Evolutionary conservation across 2,888 invertebrate genomes (phyloP).

Genomic region (Nysson spinosus): DNA sequence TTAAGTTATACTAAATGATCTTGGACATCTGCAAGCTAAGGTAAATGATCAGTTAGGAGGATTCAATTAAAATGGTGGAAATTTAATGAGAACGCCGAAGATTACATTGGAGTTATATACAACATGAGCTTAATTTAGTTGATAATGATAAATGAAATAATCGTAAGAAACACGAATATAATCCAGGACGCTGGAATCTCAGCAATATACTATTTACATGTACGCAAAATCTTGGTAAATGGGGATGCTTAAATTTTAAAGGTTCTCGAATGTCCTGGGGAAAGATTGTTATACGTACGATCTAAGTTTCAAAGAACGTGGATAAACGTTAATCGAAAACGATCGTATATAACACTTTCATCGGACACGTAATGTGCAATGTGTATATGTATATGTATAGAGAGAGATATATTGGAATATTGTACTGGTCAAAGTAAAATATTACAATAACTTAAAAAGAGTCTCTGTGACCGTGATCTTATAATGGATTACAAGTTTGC

Average conservation of each 20-base stretch:
- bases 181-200: conserved; percentile 53
- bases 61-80: conserved; percentile 65
- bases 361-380: no score
- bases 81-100: conserved; percentile 70
- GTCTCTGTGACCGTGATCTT: conserved; percentile 14
- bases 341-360: conserved; percentile 19
- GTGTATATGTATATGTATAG: no score
- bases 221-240: conserved; percentile 43
- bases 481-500: conserved; percentile 19
- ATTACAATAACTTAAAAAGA: conserved; percentile 32
- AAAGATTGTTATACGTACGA: no score
- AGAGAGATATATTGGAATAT: conserved; percentile 24
- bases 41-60: not conserved
- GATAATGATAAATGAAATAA: conserved; percentile 62
- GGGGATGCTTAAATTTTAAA: conserved; percentile 3
- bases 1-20: no score
- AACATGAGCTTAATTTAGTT: conserved; percentile 61
- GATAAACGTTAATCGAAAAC: conserved; percentile 21
- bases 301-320: conserved; percentile 21
- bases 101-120: conserved; percentile 67
- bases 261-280: no score
- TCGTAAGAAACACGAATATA: conserved; percentile 49
- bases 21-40: not conserved
- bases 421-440: conserved; percentile 24
- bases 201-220: conserved; percentile 56